Conservation (phyloP, 1,140 invertebrate genomes). For the Oryctes rhinoceros region DNA sequence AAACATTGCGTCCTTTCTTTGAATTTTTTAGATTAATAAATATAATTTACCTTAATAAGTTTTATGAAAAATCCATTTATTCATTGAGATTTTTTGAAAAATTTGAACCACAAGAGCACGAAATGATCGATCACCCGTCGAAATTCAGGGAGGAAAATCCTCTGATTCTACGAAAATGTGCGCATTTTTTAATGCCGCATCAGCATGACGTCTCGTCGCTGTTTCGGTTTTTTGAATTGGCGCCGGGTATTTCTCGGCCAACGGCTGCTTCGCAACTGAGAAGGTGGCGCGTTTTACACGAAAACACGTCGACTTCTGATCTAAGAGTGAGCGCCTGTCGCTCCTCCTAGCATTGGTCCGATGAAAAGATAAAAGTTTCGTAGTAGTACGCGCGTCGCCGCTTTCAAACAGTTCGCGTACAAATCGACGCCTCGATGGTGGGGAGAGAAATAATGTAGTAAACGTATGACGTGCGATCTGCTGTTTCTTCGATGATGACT, state of each 20-base stretch:
- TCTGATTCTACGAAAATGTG: background rate
- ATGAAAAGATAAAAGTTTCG: constrained; percentile 33
- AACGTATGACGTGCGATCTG: background rate
- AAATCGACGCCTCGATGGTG: constrained; percentile 15
- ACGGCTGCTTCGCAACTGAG: constrained; percentile 10
- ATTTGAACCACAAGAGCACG: background rate
- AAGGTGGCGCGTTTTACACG: constrained; percentile 16
- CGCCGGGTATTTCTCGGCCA: constrained; percentile 20
- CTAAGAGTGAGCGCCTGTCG: constrained; percentile 23
- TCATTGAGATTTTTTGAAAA: background rate
- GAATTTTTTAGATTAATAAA: background rate
- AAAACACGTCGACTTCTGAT: constrained; percentile 32
- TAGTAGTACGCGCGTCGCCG: constrained; percentile 27
- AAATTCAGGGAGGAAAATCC: background rate
- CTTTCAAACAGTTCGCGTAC: constrained; percentile 19
- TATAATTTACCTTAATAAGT: constrained; percentile 1
- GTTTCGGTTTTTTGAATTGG: constrained; percentile 19
- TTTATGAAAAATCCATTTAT: background rate
- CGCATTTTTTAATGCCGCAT: background rate
- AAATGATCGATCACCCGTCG: background rate
- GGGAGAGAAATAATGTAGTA: background rate
- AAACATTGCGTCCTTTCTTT: background rate
- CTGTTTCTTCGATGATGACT: background rate
- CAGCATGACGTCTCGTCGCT: background rate
- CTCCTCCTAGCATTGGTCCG: constrained; percentile 19